Base-by-base conservation (phyloP, 2,797 vertebrate genomes). In the Pipistrellus kuhlii region DNA sequence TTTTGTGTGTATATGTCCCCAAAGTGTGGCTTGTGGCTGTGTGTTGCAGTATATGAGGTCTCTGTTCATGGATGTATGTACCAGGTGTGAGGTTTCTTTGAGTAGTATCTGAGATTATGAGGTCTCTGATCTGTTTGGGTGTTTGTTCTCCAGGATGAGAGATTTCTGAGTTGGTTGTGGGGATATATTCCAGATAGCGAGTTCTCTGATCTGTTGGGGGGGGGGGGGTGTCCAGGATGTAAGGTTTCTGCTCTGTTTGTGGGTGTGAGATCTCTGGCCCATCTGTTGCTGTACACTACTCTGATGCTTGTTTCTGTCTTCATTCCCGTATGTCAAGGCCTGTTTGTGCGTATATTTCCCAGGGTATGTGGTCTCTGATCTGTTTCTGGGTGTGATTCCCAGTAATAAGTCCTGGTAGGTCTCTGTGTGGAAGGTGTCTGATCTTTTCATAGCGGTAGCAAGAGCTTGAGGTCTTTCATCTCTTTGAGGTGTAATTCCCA, bases 381-480 rank as follows among this genome's bases (percentile, higher is more conserved):
- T 93, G 20, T 48, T 14, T 48, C 46, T 48, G 46, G 46, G 46
- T 73, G 6, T 90, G 30, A 48, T n/a, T 90, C 41, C 30, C 72
- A 77, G 48, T 84, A 84, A 93, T 77, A 73, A 87, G 32, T 51
- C 48, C 48, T 51, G 48, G 48, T 17, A 51, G 48, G 48, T 51
- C 44, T 95, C 41, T 72, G n/a, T 72, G 8, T 51, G 30, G 77
- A 64, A 92, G 77, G 12, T 87, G 41, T 90, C 90, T 90, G 57
- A 84, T 87, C 57, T 94, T 71, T 90, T n/a, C 48, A 44, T 44
- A 57, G 13, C 32, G 83, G 13, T 51, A 72, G 53, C 14, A 48
- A 92, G 51, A 91, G 13, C 71, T 89, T 55, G 76, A 96, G 41
- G 41, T 53, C 48, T 87, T 93, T 88, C 48, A 21, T 83, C 30